Conservation (phyloP, 1,140 invertebrate genomes). For the Eriocheir sinensis region DNA sequence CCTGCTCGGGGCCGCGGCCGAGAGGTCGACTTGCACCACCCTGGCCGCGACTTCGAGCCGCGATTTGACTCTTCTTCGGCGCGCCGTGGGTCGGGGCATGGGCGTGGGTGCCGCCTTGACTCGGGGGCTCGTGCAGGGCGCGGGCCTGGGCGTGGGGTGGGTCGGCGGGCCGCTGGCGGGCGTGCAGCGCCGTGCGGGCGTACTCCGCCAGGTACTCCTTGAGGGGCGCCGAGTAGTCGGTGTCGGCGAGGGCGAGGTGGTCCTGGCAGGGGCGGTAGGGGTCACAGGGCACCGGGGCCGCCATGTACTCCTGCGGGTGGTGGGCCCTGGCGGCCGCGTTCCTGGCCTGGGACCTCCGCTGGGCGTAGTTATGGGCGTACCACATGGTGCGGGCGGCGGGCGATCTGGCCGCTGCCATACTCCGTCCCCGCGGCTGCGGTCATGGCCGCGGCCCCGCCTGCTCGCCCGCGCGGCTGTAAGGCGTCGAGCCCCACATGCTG, state of each 20-base stretch:
- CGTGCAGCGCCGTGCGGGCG: slow-evolving; percentile 40
- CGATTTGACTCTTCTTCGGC: neutral
- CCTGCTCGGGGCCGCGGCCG: slow-evolving; percentile 24
- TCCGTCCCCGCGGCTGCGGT: slow-evolving; percentile 56
- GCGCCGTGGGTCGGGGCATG: slow-evolving; percentile 38
- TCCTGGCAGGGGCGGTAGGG: slow-evolving; percentile 57
- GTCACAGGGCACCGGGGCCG: slow-evolving; percentile 10
- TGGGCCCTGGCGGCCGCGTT: slow-evolving; percentile 37
- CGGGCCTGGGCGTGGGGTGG: slow-evolving; percentile 35
- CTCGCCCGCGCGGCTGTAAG: slow-evolving; percentile 51
- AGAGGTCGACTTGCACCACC: neutral
- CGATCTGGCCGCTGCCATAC: slow-evolving; percentile 58
- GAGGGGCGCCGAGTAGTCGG: slow-evolving; percentile 41
- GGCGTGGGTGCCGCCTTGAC: neutral
- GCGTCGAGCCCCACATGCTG: slow-evolving; percentile 38
- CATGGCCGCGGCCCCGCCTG: slow-evolving; percentile 49
- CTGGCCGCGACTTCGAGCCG: neutral
- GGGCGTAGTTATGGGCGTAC: slow-evolving; percentile 76
- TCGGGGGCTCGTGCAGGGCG: neutral
- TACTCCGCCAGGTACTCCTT: slow-evolving; percentile 66
- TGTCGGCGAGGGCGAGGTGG: neutral
- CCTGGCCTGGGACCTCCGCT: slow-evolving; percentile 69
- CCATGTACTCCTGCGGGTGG: slow-evolving; percentile 56
- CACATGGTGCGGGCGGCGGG: slow-evolving; percentile 68
- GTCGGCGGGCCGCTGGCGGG: slow-evolving; percentile 31